Base-by-base conservation (phyloP, 2,113 vertebrate species). In the Pseudorasbora parva region DNA sequence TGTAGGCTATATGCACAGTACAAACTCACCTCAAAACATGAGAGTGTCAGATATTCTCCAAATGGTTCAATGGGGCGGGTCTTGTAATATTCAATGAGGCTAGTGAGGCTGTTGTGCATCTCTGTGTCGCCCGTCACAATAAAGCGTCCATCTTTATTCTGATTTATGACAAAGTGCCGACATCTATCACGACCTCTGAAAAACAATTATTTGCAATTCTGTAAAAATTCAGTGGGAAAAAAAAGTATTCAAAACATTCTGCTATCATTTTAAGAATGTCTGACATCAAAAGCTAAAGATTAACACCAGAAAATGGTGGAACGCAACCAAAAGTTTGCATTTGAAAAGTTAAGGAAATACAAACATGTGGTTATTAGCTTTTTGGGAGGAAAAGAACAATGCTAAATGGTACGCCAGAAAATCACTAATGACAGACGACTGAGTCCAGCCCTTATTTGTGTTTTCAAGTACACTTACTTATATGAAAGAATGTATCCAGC, bases 401-500 rank as follows among this genome's bases (percentile, higher is more conserved):
- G n/a, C 43, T 25, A 49, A 25, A 73, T 8, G 41, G 5, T 71
- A 43, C 9, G 4, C 8, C 37, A 43, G 6, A 27, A 15, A 68
- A 37, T 59, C 7, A 71, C 68, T 8, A 12, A 8, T 7, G 69
- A 21, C 17, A 19, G n/a, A n/a, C n/a, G n/a, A n/a, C n/a, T n/a
- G n/a, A n/a, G 8, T 9, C 12, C 45, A 73, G 3, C 14, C 17
- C 64, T 11, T 49, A 19, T 30, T 23, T 77, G n/a, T 77, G 51
- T 76, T 76, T 60, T 2, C 14, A 78, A 77, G 30, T 41, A 45
- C 11, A 89, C 95, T 94, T 90, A 97, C 96, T 89, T 95, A 72
- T 96, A 97, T 66, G 96, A 96, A 33, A 97, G 88, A 45, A 97
- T 95, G 87, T 96, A 97, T 85, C 96, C 93, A 0, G 94, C 91